Evolutionary conservation across 1,140 invertebrate genomes (phyloP).

Genomic region (Sminthurinus signatus): DNA sequence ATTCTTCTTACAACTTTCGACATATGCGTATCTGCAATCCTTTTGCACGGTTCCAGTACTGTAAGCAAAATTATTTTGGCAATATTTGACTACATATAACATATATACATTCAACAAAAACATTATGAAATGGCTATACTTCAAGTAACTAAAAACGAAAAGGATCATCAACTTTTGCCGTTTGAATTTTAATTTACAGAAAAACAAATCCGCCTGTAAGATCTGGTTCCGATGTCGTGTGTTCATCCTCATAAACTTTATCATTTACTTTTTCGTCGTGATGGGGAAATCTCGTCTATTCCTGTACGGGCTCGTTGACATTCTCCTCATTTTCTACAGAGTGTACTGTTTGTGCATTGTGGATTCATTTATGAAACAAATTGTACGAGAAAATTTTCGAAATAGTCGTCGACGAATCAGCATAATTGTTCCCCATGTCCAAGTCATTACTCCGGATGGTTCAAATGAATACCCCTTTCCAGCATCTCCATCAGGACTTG

Average conservation of each 20-base stretch:
- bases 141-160: too few species aligned
- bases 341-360: neutral
- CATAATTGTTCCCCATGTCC: neutral
- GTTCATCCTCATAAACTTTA: neutral
- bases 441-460: neutral
- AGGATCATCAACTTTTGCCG: too few species aligned
- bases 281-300: neutral
- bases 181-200: neutral
- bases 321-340: conserved; percentile 7
- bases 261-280: conserved; percentile 5
- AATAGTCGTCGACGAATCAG: neutral
- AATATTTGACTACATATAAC: too few species aligned
- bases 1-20: too few species aligned
- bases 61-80: too few species aligned
- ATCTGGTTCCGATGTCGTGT: neutral
- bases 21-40: neutral
- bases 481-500: too few species aligned
- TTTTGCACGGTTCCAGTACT: neutral
- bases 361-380: neutral
- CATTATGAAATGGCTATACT: too few species aligned
- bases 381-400: neutral
- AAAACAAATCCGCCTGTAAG: neutral
- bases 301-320: conserved; percentile 1
- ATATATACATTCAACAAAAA: too few species aligned
- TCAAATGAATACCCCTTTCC: too few species aligned